Conservation (phyloP, 2,113 vertebrate species). For the Labrus mixtus region DNA sequence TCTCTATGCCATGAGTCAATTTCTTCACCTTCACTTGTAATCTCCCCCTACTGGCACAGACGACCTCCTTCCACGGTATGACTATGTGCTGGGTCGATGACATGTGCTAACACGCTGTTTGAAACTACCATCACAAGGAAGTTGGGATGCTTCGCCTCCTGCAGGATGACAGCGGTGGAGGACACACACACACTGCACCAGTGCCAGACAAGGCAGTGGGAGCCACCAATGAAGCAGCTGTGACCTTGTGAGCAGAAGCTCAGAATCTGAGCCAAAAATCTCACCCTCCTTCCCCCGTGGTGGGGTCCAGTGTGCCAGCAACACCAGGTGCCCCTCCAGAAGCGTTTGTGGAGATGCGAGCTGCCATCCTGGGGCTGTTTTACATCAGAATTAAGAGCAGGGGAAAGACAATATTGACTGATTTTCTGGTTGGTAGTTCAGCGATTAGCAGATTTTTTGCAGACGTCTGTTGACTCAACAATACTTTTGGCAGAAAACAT, state of each 20-base stretch:
- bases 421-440: constrained; percentile 51
- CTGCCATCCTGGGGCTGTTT: constrained; percentile 60
- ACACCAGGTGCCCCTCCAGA: constrained; percentile 79
- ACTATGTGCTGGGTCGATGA: constrained; percentile 55
- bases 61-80: constrained; percentile 39
- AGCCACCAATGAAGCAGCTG: constrained; percentile 78
- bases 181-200: constrained; percentile 8
- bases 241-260: constrained; percentile 82
- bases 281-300: constrained; percentile 67
- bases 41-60: constrained; percentile 47
- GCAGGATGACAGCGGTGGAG: constrained; percentile 62
- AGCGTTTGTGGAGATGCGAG: constrained; percentile 64
- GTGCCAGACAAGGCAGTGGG: constrained; percentile 76
- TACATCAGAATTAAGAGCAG: constrained; percentile 59
- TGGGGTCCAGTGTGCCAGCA: constrained; percentile 74
- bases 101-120: constrained; percentile 67
- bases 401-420: constrained; percentile 62
- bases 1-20: constrained; percentile 32
- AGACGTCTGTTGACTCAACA: constrained; percentile 54
- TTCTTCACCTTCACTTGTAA: constrained; percentile 66
- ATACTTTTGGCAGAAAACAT: constrained; percentile 23
- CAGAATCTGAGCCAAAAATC: constrained; percentile 69
- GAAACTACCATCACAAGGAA: constrained; percentile 70
- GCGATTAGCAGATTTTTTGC: constrained; percentile 45
- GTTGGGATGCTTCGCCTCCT: constrained; percentile 62